Evolutionary conservation across 2,888 invertebrate species (phyloP), one percentile per base, ranked within the genome.

Genomic region (Eupithecia pulchellata): DNA sequence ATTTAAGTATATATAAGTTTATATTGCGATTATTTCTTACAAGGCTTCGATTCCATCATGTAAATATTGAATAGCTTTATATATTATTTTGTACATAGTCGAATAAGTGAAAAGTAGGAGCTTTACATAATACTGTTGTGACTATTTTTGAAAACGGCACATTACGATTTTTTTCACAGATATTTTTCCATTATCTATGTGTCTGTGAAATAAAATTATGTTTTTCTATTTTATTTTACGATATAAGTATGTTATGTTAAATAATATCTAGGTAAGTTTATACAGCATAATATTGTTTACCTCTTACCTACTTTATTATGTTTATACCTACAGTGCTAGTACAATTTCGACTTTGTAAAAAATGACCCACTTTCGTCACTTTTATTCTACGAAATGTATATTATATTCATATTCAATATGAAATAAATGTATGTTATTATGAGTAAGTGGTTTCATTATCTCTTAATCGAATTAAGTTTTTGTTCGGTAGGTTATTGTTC

Each of bases 41-140:
- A 55, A 70, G 58, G 30, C 64, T 74, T 73, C 60, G 70, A 77
- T 84, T 82, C 82, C 81, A 80, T 69, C 66, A 73, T 79, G 68
- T 75, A 60, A 78, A 76, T 78, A 71, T 69, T 69, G 34, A 55
- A 68, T 76, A 66, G 77, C 75, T 75, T 78, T 77, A 75, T 81
- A 78, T 81, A 82, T 68, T 39, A 25, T 80, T 78, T 72, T 79
- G 64, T 79, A 75, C 67, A 71, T 75, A 79, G 69, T 55, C 60
- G 55, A 72, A 47, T 71, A 70, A 72, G 68, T 66, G 64, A 63
- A 68, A 62, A 70, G 66, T 72, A 77, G 76, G 81, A 81, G 86
- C 84, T 86, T 87, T 86, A 86, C 79, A n/a, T 84, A 83, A 89
- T 88, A 89, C 90, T 90, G 88, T 89, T 89, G 87, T 90, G 81